A percentile compares a stretch with the other conserved stretches of the same genome.
phyloP scores from a whole-genome alignment of 2,113 vertebrate species.

The Hemiprocne comata region DNA sequence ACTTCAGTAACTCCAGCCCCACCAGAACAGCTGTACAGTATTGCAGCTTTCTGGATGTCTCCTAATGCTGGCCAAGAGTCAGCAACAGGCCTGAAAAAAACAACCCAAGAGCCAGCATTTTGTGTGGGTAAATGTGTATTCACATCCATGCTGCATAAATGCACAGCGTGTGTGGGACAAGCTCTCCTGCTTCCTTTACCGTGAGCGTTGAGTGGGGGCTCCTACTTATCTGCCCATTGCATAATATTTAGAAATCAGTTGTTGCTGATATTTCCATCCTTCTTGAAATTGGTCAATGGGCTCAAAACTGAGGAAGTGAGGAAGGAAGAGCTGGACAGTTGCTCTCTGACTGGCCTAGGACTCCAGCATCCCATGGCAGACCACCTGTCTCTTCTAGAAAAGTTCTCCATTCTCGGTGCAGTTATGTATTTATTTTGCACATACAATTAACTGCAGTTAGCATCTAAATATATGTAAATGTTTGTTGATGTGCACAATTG shows the following conservation, averaged over 20 bases:
- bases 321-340: background rate
- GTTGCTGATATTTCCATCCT: background rate
- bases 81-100: background rate
- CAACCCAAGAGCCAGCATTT: background rate
- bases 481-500: background rate
- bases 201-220: background rate
- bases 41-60: background rate
- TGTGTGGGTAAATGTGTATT: background rate
- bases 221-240: background rate
- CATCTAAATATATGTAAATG: background rate
- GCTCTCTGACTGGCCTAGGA: background rate
- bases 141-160: background rate
- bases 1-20: background rate
- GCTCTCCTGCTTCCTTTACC: background rate
- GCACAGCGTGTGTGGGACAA: background rate
- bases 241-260: background rate
- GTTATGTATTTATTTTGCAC: background rate
- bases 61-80: background rate
- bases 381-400: background rate
- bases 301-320: background rate
- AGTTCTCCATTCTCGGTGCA: background rate
- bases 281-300: background rate
- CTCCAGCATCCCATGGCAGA: background rate
- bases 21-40: background rate
- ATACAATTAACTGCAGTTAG: background rate